Evolutionary conservation across 2,797 vertebrate species (phyloP), one percentile per base, ranked within the genome.

Genomic region (Lepidocolaptes lacrymiger): DNA sequence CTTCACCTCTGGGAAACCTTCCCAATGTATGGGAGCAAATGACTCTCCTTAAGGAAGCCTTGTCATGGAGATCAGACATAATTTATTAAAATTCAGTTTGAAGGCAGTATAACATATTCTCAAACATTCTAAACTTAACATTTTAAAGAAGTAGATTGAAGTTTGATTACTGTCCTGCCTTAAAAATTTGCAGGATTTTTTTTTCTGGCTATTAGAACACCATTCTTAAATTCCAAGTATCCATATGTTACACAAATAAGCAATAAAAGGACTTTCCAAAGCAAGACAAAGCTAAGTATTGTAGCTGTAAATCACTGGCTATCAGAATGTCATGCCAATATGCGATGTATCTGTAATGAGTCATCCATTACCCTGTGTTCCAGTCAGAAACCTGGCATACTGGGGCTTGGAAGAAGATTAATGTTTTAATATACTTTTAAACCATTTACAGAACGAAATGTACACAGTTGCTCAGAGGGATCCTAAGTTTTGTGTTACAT

Each of bases 371-470:
- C 88, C 86, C 8, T 20, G 22, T 77, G 76, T 79, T 96, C 81
- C 91, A 91, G 84, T 91, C 81, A 95, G 73, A 93, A 97, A 94
- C 30, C 63, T 88, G 95, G 88, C 89, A 71, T 61, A 52, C 28
- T 23, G 51, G 26, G 27, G 14, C 27, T 71, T 6, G 2, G 68
- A 55, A 37, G 49, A 82, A 91, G 92, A 95, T 78, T 62, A 79
- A 91, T 86, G 26, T 63, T 96, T 92, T 92, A 85, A 93, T 94
- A 93, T 20, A 76, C 39, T 95, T 91, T 92, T 30, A 69, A 92
- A 72, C 28, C 58, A 91, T 68, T 93, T 77, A 89, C 44, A 72
- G 74, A 80, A 75, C 48, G 24, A 81, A 94, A 95, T 73, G 63
- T 82, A 86, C 77, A 71, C 37, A 74, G 48, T 66, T 81, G 54